Evolutionary conservation across 2,113 vertebrate species (phyloP), one percentile per base, ranked within the genome.

Genomic region (Poeciliopsis occidentalis): DNA sequence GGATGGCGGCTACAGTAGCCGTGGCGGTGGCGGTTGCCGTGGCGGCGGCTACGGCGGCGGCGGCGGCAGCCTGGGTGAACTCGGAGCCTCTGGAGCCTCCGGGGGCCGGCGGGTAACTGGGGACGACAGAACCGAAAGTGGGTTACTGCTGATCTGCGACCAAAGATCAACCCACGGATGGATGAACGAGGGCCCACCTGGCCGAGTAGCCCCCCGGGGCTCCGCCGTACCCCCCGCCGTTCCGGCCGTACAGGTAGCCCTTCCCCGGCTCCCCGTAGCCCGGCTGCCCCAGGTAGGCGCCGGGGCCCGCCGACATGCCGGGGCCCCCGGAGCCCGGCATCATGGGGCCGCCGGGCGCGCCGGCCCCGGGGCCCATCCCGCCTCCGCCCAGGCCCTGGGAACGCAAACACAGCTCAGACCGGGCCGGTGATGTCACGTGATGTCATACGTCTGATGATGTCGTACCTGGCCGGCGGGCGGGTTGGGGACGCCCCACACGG

Each of bases 11-110:
- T 6, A 99, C 97, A 0, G 97, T 98, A 0, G 97, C 97, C 0
- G 97, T 99, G 15, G 97, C 97, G 0, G 97, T 98, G 68, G 97
- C 97, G 0, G 97, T 98, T 19, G 97, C 97, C 0, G 97, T 99
- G 83, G 97, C 97, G 0, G 97, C 97, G 0, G 97, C 97, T 0
- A 96, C 97, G 0, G 97, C 97, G 2, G 97, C 97, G 0, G 97
- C 97, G 0, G 97, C 97, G 0, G 76, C 97, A 0, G 97, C 96
- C 84, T 98, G 97, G 15, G 97, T 98, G 85, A 98, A 97, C 86
- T 97, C 97, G 0, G 91, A 89, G 4, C 96, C 96, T 81, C 97
- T 92, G 24, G 94, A 94, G 0, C 90, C 94, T 0, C 94, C 93
- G 0, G 92, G 89, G 0, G 91, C 94, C 0, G 94, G 90, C 0